A percentile compares a stretch with the other conserved stretches of the same genome.
phyloP scores from a whole-genome alignment of 2,888 invertebrate species.

The Frankliniella fusca region DNA sequence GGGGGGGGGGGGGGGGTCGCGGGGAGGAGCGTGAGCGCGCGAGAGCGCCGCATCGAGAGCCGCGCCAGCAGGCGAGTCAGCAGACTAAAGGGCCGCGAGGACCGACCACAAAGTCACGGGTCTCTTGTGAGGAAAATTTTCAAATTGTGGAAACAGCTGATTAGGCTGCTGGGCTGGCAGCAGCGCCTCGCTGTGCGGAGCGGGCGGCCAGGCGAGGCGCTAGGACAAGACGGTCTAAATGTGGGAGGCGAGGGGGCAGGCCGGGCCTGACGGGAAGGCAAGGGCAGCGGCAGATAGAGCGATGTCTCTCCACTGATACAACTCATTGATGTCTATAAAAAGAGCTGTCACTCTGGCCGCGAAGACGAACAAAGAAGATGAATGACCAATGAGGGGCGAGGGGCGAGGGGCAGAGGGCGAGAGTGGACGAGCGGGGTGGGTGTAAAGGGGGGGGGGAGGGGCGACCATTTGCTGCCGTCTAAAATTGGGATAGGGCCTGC shows the following conservation, averaged over 20 bases:
- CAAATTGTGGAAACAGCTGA: too few relatives aligned
- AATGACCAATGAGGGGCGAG: neutral
- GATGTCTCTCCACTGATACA: constrained; percentile 5
- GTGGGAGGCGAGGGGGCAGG: neutral
- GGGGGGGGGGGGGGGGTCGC: neutral
- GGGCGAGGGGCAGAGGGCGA: neutral
- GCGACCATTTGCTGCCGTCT: neutral
- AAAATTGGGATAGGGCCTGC: neutral
- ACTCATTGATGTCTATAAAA: constrained; percentile 25
- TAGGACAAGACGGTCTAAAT: neutral
- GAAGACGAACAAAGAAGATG: constrained; percentile 20
- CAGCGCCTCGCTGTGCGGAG: neutral
- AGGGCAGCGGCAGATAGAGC: neutral
- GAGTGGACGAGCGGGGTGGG: neutral
- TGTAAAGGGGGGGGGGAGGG: neutral
- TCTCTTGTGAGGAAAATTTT: too few relatives aligned
- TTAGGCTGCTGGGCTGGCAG: neutral
- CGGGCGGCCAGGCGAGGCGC: neutral
- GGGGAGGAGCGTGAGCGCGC: neutral
- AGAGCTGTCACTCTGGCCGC: constrained; percentile 10
- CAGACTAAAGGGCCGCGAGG: neutral
- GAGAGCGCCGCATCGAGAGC: neutral
- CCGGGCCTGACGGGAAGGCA: neutral
- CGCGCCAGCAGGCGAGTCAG: neutral
- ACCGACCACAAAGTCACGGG: too few relatives aligned